Percentiles rank a stretch among this genome's conserved stretches.
These are phyloP conservation scores for Hofmannophila pseudospretella DNA, from an alignment of 2,888 invertebrate genomes.

Conservation along the genomic window DNA sequence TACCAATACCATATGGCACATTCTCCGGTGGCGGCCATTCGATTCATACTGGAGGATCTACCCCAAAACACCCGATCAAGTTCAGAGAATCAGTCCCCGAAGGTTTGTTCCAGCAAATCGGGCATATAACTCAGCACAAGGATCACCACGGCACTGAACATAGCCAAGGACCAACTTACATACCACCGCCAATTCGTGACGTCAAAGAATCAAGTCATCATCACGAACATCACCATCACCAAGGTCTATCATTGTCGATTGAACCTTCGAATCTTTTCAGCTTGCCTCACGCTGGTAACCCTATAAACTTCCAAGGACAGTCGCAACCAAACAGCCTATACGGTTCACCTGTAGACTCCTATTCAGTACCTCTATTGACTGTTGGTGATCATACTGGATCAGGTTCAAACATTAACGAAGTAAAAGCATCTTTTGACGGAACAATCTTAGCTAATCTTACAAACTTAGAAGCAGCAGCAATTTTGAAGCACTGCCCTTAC, in stretches of 20 bases:
- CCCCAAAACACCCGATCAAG: constrained; percentile 80
- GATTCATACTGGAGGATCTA: constrained; percentile 53
- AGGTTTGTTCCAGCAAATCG: constrained; percentile 82
- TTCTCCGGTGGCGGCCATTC: constrained; percentile 63
- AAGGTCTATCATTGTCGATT: constrained; percentile 57
- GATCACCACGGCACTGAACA: constrained; percentile 77
- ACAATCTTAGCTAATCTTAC: constrained; percentile 54
- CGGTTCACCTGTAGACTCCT: constrained; percentile 71
- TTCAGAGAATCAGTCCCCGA: constrained; percentile 86
- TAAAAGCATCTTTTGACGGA: constrained; percentile 63
- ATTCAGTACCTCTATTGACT: constrained; percentile 67
- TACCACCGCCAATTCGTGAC: constrained; percentile 81
- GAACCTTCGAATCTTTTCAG: constrained; percentile 73
- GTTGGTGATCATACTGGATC: constrained; percentile 72
- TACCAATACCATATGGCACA: constrained; percentile 64
- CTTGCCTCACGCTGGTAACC: constrained; percentile 64
- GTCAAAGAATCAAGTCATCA: constrained; percentile 63
- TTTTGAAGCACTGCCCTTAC: constrained; percentile 70
- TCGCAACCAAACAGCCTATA: constrained; percentile 48
- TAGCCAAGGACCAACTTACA: constrained; percentile 72
- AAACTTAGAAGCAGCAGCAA: constrained; percentile 63
- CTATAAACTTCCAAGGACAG: constrained; percentile 64
- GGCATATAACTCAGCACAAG: constrained; percentile 79
- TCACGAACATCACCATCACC: constrained; percentile 36
- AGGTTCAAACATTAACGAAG: constrained; percentile 51